phyloP scores from a whole-genome alignment of 1,140 invertebrate genomes.

The Macrostomum lignano region DNA sequence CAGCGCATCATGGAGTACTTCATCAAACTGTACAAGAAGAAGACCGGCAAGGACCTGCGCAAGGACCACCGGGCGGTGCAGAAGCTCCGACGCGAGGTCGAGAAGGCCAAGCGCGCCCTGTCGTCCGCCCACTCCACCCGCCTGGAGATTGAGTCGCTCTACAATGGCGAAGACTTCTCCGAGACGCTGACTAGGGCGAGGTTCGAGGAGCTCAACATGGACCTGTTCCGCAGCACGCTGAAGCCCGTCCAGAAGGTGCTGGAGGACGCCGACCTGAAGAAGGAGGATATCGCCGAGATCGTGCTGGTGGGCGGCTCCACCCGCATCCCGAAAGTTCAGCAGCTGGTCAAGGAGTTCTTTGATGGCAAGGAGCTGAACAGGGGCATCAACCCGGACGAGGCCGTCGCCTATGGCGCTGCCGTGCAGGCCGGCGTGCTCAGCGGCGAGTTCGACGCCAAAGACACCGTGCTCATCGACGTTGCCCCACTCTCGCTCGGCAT shows the following conservation, averaged over 20 bases:
- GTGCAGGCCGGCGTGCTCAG: constrained; percentile 59
- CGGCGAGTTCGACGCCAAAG: constrained; percentile 52
- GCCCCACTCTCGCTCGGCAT: constrained; percentile 94
- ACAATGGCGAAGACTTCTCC: constrained; percentile 95
- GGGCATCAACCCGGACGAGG: constrained; percentile 75
- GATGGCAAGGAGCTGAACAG: constrained; percentile 80
- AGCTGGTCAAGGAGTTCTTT: constrained; percentile 92
- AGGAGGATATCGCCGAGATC: constrained; percentile 91
- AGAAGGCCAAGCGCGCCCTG: constrained; percentile 81
- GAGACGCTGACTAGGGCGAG: constrained; percentile 90
- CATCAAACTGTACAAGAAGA: constrained; percentile 93
- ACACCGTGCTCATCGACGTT: constrained; percentile 80
- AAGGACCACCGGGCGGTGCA: constrained; percentile 75
- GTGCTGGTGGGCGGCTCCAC: constrained; percentile 94
- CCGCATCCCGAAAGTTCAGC: constrained; percentile 92
- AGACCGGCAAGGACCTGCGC: constrained; percentile 85
- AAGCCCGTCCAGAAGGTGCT: constrained; percentile 56
- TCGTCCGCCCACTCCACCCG: constrained; percentile 76
- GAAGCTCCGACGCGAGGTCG: constrained; percentile 76
- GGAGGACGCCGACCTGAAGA: constrained; percentile 93
- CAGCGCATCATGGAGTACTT: constrained; percentile 93
- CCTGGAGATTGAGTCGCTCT: constrained; percentile 97
- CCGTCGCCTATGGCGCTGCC: constrained; percentile 63
- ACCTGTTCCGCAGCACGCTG: constrained; percentile 83
- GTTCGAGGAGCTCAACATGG: constrained; percentile 97